Evolutionary conservation across 2,888 invertebrate genomes (phyloP).

Genomic region (Sicus ferrugineus): DNA sequence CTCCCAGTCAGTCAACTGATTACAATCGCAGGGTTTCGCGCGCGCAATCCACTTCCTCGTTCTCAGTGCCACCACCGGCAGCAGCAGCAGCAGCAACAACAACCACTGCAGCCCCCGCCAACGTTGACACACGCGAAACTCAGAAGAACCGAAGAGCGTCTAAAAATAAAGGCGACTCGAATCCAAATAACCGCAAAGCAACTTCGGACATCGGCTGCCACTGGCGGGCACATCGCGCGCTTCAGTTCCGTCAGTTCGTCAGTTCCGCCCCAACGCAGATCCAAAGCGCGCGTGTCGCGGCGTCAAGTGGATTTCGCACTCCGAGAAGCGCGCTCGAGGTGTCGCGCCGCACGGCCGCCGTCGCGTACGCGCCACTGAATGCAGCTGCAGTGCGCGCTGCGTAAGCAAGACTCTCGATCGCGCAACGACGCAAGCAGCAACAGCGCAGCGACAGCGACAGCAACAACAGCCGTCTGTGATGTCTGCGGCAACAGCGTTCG

Average conservation of each 20-base stretch:
- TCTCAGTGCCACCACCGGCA: constrained; percentile 3
- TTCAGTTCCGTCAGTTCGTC: constrained; percentile 9
- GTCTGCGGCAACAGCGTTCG: constrained; percentile 39
- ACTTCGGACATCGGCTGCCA: neutral
- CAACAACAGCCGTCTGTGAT: constrained; percentile 37
- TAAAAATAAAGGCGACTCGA: constrained; percentile 25
- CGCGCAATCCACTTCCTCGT: neutral
- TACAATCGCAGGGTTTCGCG: too few relatives aligned
- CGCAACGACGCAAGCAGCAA: neutral
- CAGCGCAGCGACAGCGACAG: neutral
- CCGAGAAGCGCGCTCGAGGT: neutral
- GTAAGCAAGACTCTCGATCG: neutral
- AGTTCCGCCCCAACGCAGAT: constrained; percentile 21
- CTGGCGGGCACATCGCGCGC: too few relatives aligned
- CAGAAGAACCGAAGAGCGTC: constrained; percentile 5
- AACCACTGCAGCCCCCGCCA: constrained; percentile 31
- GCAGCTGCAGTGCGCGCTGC: too few relatives aligned
- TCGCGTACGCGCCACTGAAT: neutral
- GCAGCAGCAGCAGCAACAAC: constrained; percentile 18
- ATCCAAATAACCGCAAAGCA: constrained; percentile 26
- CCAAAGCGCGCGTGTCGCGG: constrained; percentile 20
- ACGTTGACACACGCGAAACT: too few relatives aligned
- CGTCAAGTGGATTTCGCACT: neutral
- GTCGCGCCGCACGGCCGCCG: too few relatives aligned
- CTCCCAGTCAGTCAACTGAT: too few relatives aligned